phyloP scores from a whole-genome alignment of 2,888 invertebrate species.

The Vannuccia rotundouncinata region DNA sequence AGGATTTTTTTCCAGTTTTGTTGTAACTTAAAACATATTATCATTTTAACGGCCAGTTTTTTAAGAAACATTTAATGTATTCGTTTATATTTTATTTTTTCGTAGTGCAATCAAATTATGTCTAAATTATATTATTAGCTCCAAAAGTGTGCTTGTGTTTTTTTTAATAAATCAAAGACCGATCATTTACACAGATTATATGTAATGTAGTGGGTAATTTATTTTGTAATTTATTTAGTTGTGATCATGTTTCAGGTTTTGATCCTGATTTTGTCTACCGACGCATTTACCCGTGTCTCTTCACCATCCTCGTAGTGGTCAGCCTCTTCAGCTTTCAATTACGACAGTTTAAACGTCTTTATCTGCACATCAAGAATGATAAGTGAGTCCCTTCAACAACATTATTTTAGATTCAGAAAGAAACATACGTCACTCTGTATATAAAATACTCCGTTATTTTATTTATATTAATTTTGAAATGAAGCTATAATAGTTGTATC shows the following conservation, averaged over 20 bases:
- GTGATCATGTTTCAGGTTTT: constrained; percentile 14
- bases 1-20: background rate
- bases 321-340: constrained; percentile 75
- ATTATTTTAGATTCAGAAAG: background rate
- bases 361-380: constrained; percentile 97
- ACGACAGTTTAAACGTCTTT: constrained; percentile 82
- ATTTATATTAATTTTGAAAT: too few relatives aligned
- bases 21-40: too few relatives aligned
- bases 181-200: too few relatives aligned
- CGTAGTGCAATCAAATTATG: too few relatives aligned
- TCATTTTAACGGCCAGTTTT: too few relatives aligned
- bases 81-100: too few relatives aligned
- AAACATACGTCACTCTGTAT: too few relatives aligned
- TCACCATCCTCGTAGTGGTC: constrained; percentile 66
- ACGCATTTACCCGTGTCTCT: constrained; percentile 78
- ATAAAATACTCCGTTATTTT: too few relatives aligned
- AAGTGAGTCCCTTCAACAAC: background rate
- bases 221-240: background rate
- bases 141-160: too few relatives aligned
- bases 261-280: constrained; percentile 62
- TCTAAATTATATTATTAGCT: too few relatives aligned
- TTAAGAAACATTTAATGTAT: background rate
- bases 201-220: too few relatives aligned
- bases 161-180: background rate
- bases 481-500: too few relatives aligned